Conservation (phyloP, 2,797 vertebrate genomes). For the Sebastes melanostomus region DNA sequence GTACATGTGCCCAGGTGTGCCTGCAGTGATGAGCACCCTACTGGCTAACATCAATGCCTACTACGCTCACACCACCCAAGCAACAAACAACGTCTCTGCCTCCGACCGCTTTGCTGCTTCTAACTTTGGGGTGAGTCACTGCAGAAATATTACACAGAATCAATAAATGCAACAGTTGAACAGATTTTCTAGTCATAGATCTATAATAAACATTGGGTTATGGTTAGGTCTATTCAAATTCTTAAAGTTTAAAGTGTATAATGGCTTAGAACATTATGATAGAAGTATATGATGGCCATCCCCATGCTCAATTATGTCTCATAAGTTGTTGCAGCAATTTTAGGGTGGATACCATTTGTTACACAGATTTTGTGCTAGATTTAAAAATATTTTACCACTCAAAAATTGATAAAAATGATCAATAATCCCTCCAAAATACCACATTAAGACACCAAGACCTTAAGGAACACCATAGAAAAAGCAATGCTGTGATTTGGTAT, state of each 20-base stretch:
- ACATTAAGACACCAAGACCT: neutral
- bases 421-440: too few relatives aligned
- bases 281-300: neutral
- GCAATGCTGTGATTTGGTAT: neutral
- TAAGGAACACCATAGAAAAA: neutral
- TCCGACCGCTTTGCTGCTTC: slow-evolving; percentile 98
- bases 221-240: neutral
- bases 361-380: neutral
- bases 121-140: slow-evolving; percentile 94
- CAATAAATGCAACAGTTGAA: neutral
- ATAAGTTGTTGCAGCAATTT: neutral
- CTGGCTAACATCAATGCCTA: slow-evolving; percentile 99
- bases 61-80: slow-evolving; percentile 98
- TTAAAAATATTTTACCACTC: too few relatives aligned
- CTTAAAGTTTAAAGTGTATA: neutral
- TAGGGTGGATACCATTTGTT: neutral
- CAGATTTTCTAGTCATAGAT: neutral
- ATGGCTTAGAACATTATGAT: neutral
- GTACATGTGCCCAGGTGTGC: slow-evolving; percentile 98
- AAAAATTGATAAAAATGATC: too few relatives aligned
- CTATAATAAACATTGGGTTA: neutral
- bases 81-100: slow-evolving; percentile 96
- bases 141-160: neutral
- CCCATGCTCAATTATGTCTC: neutral
- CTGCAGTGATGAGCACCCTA: slow-evolving; percentile 97